Evolutionary conservation across 2,797 vertebrate genomes (phyloP), one percentile per base, ranked within the genome.

Genomic region (Chiroxiphia lanceolata): DNA sequence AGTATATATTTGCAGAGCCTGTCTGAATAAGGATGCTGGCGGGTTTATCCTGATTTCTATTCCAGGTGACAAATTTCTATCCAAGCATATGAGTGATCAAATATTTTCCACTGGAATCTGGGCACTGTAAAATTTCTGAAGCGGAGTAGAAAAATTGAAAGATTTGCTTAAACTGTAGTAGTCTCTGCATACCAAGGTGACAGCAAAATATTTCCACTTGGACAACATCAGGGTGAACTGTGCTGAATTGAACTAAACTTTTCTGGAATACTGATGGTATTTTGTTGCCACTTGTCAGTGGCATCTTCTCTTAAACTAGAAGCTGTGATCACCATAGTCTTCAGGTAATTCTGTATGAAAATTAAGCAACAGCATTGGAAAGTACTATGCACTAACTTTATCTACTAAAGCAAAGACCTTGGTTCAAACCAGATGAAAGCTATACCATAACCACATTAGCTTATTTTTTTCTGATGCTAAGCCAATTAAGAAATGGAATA

Each of bases 31-130:
- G 89, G 98, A 98, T 97, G 97, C 98, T 98, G 98, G 98, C 98
- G 96, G 42, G n/a, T 92, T 96, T 89, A 89, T 95, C 74, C 68
- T 98, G 97, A 98, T 98, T 98, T 98, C 98, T 98, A 97, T 98
- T 98, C 98, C 98, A 98, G 98, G 98, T 98, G 97, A 98, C 97
- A 97, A 92, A 97, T 96, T 98, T 97, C 96, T 97, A 7, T 98
- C 97, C 98, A 98, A 97, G 95, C 94, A 59, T 98, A 96, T 42
- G 94, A 98, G 95, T 98, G 98, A 98, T 97, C 97, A 97, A 97
- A 98, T 98, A 97, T 97, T 98, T 98, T 98, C 98, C 98, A 97
- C 90, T 98, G 98, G 98, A 98, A 98, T 98, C 97, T 97, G 97
- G 97, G 97, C 98, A 98, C 97, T 94, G 94, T 98, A 98, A 98